phyloP scores from a whole-genome alignment of 2,888 invertebrate species.

The Polydrusus tereticollis region DNA sequence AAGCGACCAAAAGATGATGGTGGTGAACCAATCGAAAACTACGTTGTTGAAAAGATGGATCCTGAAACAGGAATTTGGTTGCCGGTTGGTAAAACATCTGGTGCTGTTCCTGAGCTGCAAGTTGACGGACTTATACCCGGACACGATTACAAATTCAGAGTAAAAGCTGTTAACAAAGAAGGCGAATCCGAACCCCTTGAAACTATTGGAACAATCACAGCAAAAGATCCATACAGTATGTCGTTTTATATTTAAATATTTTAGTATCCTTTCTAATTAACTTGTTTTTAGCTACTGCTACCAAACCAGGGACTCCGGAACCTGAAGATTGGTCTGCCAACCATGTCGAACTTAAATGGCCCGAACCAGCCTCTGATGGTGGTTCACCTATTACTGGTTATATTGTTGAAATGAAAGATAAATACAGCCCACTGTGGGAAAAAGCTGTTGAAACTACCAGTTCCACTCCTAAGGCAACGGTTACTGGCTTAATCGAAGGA shows the following conservation, averaged over 20 bases:
- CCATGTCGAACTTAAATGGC: conserved; percentile 93
- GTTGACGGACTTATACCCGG: conserved; percentile 91
- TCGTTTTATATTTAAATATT: conserved; percentile 53
- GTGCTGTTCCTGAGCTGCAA: conserved; percentile 85
- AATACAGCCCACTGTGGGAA: conserved; percentile 93
- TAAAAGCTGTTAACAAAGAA: conserved; percentile 94
- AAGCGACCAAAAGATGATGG: conserved; percentile 97
- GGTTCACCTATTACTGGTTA: conserved; percentile 96
- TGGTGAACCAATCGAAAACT: conserved; percentile 92
- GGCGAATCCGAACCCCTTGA: conserved; percentile 97
- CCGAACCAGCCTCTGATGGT: conserved; percentile 89
- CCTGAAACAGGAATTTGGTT: conserved; percentile 92
- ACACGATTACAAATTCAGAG: conserved; percentile 95
- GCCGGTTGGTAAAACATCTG: conserved; percentile 86
- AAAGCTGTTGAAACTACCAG: conserved; percentile 88
- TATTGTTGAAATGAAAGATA: conserved; percentile 93
- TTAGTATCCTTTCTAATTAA: background rate
- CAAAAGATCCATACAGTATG: conserved; percentile 96
- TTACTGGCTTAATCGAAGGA: conserved; percentile 94
- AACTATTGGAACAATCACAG: conserved; percentile 89
- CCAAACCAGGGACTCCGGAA: conserved; percentile 91
- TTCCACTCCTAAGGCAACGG: conserved; percentile 80
- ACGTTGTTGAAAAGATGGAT: conserved; percentile 92
- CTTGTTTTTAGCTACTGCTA: conserved; percentile 78
- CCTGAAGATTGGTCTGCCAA: conserved; percentile 93